Base-by-base conservation (phyloP, 2,888 invertebrate species). In the Kryphioiulus occultus region DNA sequence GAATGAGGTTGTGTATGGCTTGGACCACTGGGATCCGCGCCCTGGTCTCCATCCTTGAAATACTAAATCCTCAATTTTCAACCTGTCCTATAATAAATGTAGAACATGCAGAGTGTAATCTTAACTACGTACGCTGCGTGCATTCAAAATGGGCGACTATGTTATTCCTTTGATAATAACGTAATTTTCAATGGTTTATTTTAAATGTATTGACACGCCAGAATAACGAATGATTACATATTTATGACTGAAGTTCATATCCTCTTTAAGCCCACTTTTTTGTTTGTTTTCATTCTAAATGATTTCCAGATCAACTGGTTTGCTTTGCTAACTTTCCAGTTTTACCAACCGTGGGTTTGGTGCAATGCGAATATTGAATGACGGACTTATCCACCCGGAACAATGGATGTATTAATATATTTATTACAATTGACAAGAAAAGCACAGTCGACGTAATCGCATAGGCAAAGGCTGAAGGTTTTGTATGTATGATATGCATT, bases 351-450 rank as follows among this genome's bases (percentile, higher is more conserved):
- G n/a, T n/a, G n/a, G n/a, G n/a, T n/a, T 17, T 59, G 59, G n/a
- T 22, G 22, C 4, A 4, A 4, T n/a, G 22, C 0, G n/a, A 59
- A n/a, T n/a, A 59, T 59, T 59, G n/a, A 59, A 59, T 59, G 22
- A 59, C 22, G 22, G 5, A 22, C 59, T 1, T 47, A 22, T 22
- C 10, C 22, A 5, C 59, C 0, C 59, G n/a, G 0, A 59, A 59
- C 4, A 59, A 59, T 59, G 22, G 59, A 59, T 22, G 3, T 59
- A 59, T 59, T 59, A 59, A 59, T 59, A 59, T 59, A 59, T 59
- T 59, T 59, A 59, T 59, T 59, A 59, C 59, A 59, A 59, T 59
- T 59, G 59, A 59, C 59, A 59, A 22, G 59, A 22, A 59, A 59
- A 59, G 59, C 59, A 59, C 59, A 59, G 22, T 5, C 1, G 22